Percentiles rank a stretch among this genome's conserved stretches.
Evolutionary conservation across 2,797 vertebrate genomes (phyloP).

Genomic region (Platyrinchus mystaceus): DNA sequence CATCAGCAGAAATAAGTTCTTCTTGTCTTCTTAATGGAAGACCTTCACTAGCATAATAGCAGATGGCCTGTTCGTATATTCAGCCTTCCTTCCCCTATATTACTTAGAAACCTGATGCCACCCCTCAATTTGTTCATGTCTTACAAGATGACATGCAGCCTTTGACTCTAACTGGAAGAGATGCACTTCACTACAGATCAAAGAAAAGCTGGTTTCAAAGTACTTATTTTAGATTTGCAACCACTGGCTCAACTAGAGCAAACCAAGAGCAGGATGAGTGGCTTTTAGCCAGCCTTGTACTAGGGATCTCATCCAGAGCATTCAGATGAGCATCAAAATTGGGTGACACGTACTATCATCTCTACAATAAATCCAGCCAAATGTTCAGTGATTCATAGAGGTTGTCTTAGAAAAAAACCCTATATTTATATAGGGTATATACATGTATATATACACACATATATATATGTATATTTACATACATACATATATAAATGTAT

Average conservation of each 20-base stretch:
- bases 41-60: neutral
- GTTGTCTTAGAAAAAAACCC: neutral
- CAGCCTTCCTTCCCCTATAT: neutral
- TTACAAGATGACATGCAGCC: neutral
- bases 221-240: neutral
- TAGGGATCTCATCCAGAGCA: neutral
- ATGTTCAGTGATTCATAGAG: accelerated
- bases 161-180: slow-evolving; percentile 9
- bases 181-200: neutral
- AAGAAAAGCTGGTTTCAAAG: neutral
- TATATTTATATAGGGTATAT: too few relatives aligned
- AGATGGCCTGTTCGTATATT: neutral
- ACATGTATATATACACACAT: too few relatives aligned
- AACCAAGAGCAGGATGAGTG: neutral
- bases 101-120: neutral
- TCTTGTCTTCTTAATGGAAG: neutral
- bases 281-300: neutral
- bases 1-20: neutral
- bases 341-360: accelerated
- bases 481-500: neutral
- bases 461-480: too few relatives aligned
- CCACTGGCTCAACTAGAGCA: neutral
- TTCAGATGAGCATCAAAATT: neutral
- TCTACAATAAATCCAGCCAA: neutral
- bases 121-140: neutral